Evolutionary conservation across 2,113 vertebrate genomes (phyloP).

Genomic region (Noturus placidus): DNA sequence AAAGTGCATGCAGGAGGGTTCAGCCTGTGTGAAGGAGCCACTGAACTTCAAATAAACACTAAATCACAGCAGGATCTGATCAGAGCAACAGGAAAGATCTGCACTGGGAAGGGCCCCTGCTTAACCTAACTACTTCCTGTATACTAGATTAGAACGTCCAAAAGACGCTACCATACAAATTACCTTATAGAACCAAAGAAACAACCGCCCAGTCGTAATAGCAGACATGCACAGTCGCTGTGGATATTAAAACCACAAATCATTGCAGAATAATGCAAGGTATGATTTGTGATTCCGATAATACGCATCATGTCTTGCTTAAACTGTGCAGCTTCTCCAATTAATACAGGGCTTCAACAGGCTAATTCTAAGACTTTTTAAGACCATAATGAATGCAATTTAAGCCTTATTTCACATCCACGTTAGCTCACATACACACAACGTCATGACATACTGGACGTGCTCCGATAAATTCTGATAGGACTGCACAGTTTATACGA

Average conservation of each 20-base stretch:
- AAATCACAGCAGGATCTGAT: slow-evolving; percentile 69
- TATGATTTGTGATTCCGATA: neutral
- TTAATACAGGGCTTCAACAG: neutral
- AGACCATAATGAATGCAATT: too few relatives aligned
- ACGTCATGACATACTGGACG: too few relatives aligned
- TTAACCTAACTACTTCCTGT: slow-evolving; percentile 79
- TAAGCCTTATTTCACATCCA: too few relatives aligned
- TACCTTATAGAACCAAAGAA: neutral
- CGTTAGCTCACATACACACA: too few relatives aligned
- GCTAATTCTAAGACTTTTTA: too few relatives aligned
- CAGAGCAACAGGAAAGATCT: slow-evolving; percentile 74
- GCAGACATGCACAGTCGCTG: neutral
- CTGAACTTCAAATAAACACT: slow-evolving; percentile 19
- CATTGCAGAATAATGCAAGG: neutral
- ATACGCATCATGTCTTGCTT: neutral
- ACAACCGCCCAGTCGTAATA: neutral
- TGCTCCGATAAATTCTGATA: too few relatives aligned
- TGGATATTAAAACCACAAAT: neutral
- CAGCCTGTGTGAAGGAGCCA: neutral
- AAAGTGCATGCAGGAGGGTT: slow-evolving; percentile 8
- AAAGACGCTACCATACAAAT: slow-evolving; percentile 7
- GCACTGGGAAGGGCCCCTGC: slow-evolving; percentile 73
- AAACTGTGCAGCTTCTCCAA: neutral
- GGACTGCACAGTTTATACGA: too few relatives aligned
- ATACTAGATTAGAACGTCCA: slow-evolving; percentile 65